phyloP scores from a whole-genome alignment of 2,113 vertebrate genomes.

The Progne subis region DNA sequence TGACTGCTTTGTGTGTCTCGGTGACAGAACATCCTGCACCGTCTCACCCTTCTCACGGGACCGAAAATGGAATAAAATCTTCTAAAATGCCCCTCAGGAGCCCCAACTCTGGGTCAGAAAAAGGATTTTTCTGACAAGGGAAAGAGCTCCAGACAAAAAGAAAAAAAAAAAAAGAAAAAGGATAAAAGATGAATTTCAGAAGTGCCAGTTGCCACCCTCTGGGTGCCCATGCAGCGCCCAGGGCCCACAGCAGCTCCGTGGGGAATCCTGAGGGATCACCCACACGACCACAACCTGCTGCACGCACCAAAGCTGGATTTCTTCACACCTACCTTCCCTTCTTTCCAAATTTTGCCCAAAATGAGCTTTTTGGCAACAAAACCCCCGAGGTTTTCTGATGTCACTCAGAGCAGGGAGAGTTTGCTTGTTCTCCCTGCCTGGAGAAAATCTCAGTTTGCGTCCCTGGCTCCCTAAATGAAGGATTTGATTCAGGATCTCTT shows the following conservation, averaged over 20 bases:
- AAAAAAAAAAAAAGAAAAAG: neutral
- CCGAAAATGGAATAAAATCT: too few species aligned
- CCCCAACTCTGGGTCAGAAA: too few species aligned
- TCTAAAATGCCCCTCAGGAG: too few species aligned
- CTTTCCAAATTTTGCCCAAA: neutral
- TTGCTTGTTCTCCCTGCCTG: neutral
- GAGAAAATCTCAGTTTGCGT: neutral
- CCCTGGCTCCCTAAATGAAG: neutral
- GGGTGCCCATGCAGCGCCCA: accelerated
- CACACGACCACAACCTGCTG: too few species aligned
- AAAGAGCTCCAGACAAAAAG: neutral
- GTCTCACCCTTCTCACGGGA: too few species aligned
- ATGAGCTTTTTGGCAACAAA: neutral
- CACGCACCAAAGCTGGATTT: neutral
- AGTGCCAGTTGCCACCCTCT: neutral
- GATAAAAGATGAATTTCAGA: neutral
- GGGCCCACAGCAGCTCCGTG: neutral
- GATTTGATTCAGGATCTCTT: neutral
- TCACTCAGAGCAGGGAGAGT: neutral
- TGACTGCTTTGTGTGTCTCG: too few species aligned
- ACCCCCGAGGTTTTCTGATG: accelerated
- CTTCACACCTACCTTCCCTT: neutral
- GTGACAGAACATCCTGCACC: too few species aligned
- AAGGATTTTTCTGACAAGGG: neutral
- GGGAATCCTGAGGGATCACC: neutral